Evolutionary conservation across 2,113 vertebrate species (phyloP).

Genomic region (Lophius piscatorius): DNA sequence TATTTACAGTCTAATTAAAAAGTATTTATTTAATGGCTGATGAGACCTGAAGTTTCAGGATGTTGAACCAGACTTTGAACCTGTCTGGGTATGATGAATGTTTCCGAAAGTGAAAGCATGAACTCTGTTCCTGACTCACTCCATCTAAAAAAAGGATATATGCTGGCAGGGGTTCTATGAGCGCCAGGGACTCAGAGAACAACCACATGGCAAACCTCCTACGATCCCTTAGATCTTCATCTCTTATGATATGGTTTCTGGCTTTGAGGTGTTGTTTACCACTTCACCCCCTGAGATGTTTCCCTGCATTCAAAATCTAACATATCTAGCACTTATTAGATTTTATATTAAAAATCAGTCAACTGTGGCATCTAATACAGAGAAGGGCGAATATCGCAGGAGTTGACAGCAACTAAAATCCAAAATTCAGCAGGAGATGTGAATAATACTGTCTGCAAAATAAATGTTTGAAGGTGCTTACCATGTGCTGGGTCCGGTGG

Average conservation of each 20-base stretch:
- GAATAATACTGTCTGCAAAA: conserved; percentile 36
- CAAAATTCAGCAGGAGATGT: conserved; percentile 32
- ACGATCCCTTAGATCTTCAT: conserved; percentile 73
- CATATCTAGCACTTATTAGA: conserved; percentile 76
- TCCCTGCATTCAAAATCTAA: conserved; percentile 66
- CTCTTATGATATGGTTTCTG: conserved; percentile 77
- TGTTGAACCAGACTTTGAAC: conserved; percentile 74
- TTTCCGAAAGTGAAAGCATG: conserved; percentile 67
- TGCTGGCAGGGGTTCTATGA: conserved; percentile 63
- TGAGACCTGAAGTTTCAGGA: conserved; percentile 61
- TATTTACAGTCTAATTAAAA: conserved; percentile 27
- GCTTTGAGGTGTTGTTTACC: conserved; percentile 79
- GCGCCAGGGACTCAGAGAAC: conserved; percentile 61
- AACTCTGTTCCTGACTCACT: conserved; percentile 45
- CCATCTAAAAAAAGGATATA: conserved; percentile 44
- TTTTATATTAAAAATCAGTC: conserved; percentile 81
- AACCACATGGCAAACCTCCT: conserved; percentile 67
- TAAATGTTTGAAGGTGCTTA: conserved; percentile 72
- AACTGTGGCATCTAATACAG: conserved; percentile 68
- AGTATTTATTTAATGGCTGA: conserved; percentile 60
- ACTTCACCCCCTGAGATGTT: conserved; percentile 52
- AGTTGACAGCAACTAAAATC: conserved; percentile 53
- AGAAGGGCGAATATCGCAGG: conserved; percentile 52
- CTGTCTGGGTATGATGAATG: conserved; percentile 77
- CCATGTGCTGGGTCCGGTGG: conserved; percentile 96